These are phyloP conservation scores for Strix aluco DNA, from an alignment of 2,113 vertebrate species.

Conservation along the genomic window DNA sequence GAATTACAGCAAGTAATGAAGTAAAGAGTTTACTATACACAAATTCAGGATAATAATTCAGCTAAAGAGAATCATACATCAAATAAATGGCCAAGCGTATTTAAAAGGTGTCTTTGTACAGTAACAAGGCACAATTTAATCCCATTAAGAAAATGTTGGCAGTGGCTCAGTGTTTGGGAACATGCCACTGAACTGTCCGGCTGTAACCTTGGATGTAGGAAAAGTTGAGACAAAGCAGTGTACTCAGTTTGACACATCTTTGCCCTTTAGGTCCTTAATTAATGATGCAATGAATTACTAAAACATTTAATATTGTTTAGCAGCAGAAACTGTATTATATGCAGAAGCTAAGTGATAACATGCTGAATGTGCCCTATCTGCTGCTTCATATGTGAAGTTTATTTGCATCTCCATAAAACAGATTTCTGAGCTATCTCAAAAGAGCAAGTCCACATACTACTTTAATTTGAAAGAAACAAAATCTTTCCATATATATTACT, in stretches of 20 bases:
- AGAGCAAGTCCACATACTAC: background rate
- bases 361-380: background rate
- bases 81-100: conserved; percentile 25
- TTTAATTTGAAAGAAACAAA: background rate
- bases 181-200: conserved; percentile 38
- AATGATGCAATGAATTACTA: conserved; percentile 54
- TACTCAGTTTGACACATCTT: conserved; percentile 14
- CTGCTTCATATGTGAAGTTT: background rate
- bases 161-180: conserved; percentile 30
- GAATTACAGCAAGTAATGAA: background rate
- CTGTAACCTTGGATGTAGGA: conserved; percentile 36
- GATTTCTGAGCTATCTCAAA: background rate
- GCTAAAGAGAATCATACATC: conserved; percentile 16
- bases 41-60: background rate
- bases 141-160: conserved; percentile 62
- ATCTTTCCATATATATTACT: background rate
- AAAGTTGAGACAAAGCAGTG: conserved; percentile 44
- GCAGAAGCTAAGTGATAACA: background rate
- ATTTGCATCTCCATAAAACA: background rate
- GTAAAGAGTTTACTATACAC: conserved; percentile 8
- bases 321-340: background rate
- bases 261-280: conserved; percentile 50
- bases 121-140: conserved; percentile 58
- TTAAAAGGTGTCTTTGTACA: conserved; percentile 41
- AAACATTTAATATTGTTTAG: conserved; percentile 26